A percentile compares a stretch with the other conserved stretches of the same genome.
phyloP scores from a whole-genome alignment of 1,140 invertebrate genomes.

The Nomia melanderi region DNA sequence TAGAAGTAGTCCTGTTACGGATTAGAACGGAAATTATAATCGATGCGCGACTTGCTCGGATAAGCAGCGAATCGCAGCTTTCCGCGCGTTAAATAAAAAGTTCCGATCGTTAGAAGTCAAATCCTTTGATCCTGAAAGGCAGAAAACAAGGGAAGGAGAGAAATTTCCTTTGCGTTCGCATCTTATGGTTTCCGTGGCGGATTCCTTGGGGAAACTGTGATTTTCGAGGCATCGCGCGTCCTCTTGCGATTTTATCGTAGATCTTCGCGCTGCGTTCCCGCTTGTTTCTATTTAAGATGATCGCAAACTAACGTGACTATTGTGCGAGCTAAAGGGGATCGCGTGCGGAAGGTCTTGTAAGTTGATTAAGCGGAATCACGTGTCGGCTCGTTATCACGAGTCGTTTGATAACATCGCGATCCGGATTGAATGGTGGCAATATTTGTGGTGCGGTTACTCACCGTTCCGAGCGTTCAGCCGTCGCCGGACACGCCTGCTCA shows the following conservation, averaged over 20 bases:
- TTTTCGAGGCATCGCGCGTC: too few species aligned
- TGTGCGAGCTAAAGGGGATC: background rate
- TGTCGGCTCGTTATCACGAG: constrained; percentile 11
- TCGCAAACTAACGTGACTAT: background rate
- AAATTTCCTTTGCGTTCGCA: too few species aligned
- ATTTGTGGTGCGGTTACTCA: constrained; percentile 48
- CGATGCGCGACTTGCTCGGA: too few species aligned
- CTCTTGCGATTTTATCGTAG: background rate
- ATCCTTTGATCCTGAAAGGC: too few species aligned
- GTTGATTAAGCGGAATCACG: constrained; percentile 6
- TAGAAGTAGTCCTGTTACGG: too few species aligned
- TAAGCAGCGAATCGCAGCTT: too few species aligned
- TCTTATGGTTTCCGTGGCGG: too few species aligned
- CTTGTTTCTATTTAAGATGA: background rate
- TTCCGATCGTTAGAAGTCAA: too few species aligned
- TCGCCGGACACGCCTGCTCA: constrained; percentile 57
- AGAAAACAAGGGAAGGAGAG: too few species aligned
- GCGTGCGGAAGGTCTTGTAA: background rate
- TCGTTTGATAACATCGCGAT: constrained; percentile 14
- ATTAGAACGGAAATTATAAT: too few species aligned
- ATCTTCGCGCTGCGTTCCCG: background rate
- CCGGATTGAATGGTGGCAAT: background rate
- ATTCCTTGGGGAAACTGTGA: too few species aligned
- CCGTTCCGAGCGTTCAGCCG: constrained; percentile 64
- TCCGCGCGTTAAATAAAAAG: too few species aligned